Evolutionary conservation across 1,140 invertebrate genomes (phyloP), one percentile per base, ranked within the genome.

Genomic region (Coptotermes formosanus): DNA sequence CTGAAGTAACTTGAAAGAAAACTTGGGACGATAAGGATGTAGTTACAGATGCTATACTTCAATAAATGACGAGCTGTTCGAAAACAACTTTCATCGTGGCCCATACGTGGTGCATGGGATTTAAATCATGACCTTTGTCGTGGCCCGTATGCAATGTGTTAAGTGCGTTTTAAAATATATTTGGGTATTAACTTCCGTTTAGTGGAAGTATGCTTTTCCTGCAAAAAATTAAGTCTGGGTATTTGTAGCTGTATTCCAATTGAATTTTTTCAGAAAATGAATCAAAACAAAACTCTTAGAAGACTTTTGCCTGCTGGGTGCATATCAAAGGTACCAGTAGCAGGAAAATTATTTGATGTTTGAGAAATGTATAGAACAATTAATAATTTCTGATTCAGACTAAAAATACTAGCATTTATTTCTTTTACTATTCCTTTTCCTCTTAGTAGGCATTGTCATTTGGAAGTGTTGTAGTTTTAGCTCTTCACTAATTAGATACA

Each of bases 241-340:
- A 38, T 45, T 64, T 85, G 3, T 25, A 55, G 83, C 48, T 84
- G 82, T 86, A 86, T 87, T 87, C 81, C 81, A 48, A 87, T 86
- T 87, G 81, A 85, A 59, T 90, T 90, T 93, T 94, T 95, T 90
- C 94, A 95, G 94, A 95, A 95, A 93, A 93, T 95, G 92, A 92
- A 92, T 91, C 93, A 94, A 92, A 93, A 91, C 91, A 93, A 93
- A 92, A 93, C 92, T 89, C 92, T 95, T 88, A 94, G 94, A 87
- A 92, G 92, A 90, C 92, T 94, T 90, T 93, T 95, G 93, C 95
- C 94, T 85, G 91, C 91, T 91, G 92, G 93, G 89, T 93, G 93
- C 90, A 92, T 94, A 91, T 94, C 93, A 89, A 95, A 95, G 95
- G 95, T 95, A 94, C 90, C 88, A 55, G 64, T 75, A 75, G 64